Evolutionary conservation across 1,140 invertebrate genomes (phyloP), one percentile per base, ranked within the genome.

Genomic region (Bombus terrestris): DNA sequence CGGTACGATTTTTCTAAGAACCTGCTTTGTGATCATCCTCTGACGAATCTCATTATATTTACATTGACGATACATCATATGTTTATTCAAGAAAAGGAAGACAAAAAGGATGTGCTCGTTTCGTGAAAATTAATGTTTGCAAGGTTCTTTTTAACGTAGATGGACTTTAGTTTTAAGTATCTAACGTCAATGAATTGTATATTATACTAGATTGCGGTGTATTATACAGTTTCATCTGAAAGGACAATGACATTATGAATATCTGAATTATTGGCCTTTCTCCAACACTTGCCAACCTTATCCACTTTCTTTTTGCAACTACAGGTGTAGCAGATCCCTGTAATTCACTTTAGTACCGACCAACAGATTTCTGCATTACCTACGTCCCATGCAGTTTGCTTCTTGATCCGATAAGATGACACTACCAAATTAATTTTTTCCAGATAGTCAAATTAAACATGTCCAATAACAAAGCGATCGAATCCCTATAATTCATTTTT

Each of bases 401-500:
- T 43, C 43, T 72, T 1, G n/a, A 86, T 84, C 68, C 86, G 84
- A 91, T 82, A 88, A 93, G 93, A 93, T 93, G 92, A 92, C 93
- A 93, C 90, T 87, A 94, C 92, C 25, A 79, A 82, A 73, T 73
- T 57, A 80, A 53, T 22, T 41, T 68, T 84, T 85, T 84, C 78
- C 5, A 13, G 1, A 12, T 2, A 18, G 25, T 0, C 13, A 32
- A 18, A 35, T 32, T 6, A 2, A 32, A 66, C n/a, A 18, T 35
- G 15, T 66, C 0, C 32, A 18, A 32, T 5, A 66, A 66, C 32
- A 2, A 18, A 35, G 2, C 6, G 13, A 13, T 72, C 6, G 6
- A 72, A 22, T 1, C 18, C 47, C 13, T 28, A 1, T 5, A 2
- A 39, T 62, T 64, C 18, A 41, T 39, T n/a, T 10, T 1, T 6